Conservation (phyloP, 1,140 invertebrate genomes). For the Drosophila sucinea region DNA sequence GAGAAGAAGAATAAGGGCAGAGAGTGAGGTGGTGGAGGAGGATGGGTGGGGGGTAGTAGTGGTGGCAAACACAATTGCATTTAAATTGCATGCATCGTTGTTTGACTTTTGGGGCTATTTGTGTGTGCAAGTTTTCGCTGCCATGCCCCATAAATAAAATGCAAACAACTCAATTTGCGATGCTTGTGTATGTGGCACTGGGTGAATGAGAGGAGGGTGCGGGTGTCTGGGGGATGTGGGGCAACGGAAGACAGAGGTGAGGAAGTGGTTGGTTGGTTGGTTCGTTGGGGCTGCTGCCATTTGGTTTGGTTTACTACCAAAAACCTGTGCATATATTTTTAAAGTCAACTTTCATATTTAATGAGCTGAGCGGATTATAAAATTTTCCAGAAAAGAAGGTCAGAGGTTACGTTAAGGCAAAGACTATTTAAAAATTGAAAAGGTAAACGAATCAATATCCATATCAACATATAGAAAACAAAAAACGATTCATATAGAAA, state of each 20-base stretch:
- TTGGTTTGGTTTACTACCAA: neutral
- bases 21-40: constrained; percentile 15
- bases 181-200: constrained; percentile 9
- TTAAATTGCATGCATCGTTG: constrained; percentile 73
- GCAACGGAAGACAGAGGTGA: neutral
- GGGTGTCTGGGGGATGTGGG: neutral
- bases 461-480: neutral
- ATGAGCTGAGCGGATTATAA: neutral
- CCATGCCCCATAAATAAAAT: constrained; percentile 68
- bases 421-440: constrained; percentile 7
- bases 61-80: constrained; percentile 72
- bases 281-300: neutral
- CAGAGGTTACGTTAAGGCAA: neutral
- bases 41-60: neutral
- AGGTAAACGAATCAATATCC: neutral
- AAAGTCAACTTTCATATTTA: constrained; percentile 13
- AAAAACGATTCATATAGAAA: no score
- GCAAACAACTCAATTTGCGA: constrained; percentile 72
- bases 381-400: constrained; percentile 1
- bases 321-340: neutral
- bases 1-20: constrained; percentile 27
- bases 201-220: neutral
- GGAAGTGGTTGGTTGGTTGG: constrained; percentile 5
- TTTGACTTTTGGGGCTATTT: constrained; percentile 68
- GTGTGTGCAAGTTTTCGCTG: constrained; percentile 49